Conservation (phyloP, 2,888 invertebrate species). For the Mimumesa dahlbomi region DNA sequence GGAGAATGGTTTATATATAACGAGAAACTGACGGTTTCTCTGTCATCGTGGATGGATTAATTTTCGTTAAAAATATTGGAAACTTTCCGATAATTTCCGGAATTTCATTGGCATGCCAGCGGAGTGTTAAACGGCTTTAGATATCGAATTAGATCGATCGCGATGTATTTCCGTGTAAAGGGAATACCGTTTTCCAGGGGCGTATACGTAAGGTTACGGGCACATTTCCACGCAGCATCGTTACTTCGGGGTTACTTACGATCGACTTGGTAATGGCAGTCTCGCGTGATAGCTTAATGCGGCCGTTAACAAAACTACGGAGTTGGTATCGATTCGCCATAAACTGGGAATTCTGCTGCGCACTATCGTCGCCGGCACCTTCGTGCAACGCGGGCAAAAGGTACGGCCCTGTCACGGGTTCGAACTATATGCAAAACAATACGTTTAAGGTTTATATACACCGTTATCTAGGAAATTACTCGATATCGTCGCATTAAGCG, state of each 20-base stretch:
- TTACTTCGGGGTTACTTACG: slow-evolving; percentile 64
- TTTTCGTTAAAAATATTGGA: slow-evolving; percentile 35
- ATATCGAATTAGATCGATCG: slow-evolving; percentile 32
- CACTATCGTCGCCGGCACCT: slow-evolving; percentile 42
- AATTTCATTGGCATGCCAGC: slow-evolving; percentile 27
- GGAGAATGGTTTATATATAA: too few relatives aligned
- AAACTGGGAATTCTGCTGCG: slow-evolving; percentile 66
- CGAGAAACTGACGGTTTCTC: too few relatives aligned
- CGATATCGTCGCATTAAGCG: slow-evolving; percentile 32
- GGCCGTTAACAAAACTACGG: slow-evolving; percentile 74
- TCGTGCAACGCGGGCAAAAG: slow-evolving; percentile 47
- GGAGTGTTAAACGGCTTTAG: slow-evolving; percentile 21
- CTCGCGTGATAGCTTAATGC: slow-evolving; percentile 76
- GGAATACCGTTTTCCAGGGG: slow-evolving; percentile 28
- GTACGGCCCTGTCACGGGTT: background rate
- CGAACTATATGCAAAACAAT: slow-evolving; percentile 33
- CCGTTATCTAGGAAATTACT: slow-evolving; percentile 1
- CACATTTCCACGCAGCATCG: slow-evolving; percentile 47
- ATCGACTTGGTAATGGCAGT: slow-evolving; percentile 70
- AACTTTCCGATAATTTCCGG: slow-evolving; percentile 31
- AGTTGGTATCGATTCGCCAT: slow-evolving; percentile 72
- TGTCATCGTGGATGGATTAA: too few relatives aligned
- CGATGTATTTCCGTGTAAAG: slow-evolving; percentile 19
- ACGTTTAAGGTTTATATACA: slow-evolving; percentile 7
- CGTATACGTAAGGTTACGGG: slow-evolving; percentile 20